Evolutionary conservation across 1,140 invertebrate species (phyloP).

Genomic region (Copidosoma floridanum): DNA sequence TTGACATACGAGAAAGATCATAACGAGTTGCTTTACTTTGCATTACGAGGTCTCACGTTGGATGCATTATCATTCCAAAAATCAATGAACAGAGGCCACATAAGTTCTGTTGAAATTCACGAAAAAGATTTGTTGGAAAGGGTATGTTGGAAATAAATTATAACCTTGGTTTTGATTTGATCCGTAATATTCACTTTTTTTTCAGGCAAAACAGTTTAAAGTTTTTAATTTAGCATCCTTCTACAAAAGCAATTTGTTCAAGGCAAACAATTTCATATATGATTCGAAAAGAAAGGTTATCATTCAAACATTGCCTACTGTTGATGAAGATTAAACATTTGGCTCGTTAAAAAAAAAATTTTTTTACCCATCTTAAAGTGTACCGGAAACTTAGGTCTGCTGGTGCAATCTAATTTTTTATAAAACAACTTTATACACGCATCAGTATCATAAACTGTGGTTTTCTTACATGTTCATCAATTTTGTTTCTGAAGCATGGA

Average conservation of each 20-base stretch:
- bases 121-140: slow-evolving; percentile 89
- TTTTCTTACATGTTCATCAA: too few species aligned
- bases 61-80: slow-evolving; percentile 88
- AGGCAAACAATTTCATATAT: slow-evolving; percentile 85
- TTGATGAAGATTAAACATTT: slow-evolving; percentile 37
- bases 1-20: slow-evolving; percentile 93
- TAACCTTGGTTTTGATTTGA: slow-evolving; percentile 10
- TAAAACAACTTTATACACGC: too few species aligned
- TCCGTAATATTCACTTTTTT: slow-evolving; percentile 29
- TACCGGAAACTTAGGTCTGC: too few species aligned
- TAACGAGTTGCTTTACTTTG: slow-evolving; percentile 93
- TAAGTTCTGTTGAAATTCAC: slow-evolving; percentile 80
- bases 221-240: slow-evolving; percentile 88
- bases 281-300: slow-evolving; percentile 83
- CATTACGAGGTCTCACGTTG: slow-evolving; percentile 88
- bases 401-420: too few species aligned
- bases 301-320: slow-evolving; percentile 70
- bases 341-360: too few species aligned
- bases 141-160: slow-evolving; percentile 62
- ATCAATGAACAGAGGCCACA: slow-evolving; percentile 72
- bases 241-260: slow-evolving; percentile 90
- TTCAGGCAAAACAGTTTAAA: slow-evolving; percentile 87
- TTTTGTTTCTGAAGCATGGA: too few species aligned
- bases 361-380: too few species aligned
- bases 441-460: too few species aligned